Evolutionary conservation across 2,888 invertebrate species (phyloP).

Genomic region (Leptinotarsa haldemani): DNA sequence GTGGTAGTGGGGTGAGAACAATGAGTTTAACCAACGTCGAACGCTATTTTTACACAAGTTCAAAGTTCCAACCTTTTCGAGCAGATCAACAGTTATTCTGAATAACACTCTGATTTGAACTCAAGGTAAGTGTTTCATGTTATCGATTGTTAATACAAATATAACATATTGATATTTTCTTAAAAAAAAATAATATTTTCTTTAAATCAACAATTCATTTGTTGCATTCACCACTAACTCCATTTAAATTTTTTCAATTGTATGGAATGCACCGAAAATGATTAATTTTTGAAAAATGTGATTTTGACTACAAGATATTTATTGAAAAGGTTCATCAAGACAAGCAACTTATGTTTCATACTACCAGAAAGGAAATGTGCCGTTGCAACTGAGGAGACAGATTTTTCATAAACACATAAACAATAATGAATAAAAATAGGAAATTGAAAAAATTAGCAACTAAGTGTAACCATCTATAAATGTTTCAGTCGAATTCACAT

Average conservation of each 20-base stretch:
- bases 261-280: background rate
- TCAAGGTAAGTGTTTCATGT: background rate
- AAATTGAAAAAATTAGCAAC: too few species aligned
- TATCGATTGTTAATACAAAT: background rate
- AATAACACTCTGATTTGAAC: background rate
- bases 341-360: slow-evolving; percentile 1
- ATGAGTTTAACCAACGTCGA: too few species aligned
- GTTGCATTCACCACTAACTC: too few species aligned
- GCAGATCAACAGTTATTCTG: background rate
- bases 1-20: too few species aligned
- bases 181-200: too few species aligned
- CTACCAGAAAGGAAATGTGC: background rate
- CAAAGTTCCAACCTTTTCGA: background rate
- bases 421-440: too few species aligned
- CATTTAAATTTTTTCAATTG: background rate
- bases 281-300: background rate
- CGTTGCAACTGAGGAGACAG: background rate
- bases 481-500: too few species aligned
- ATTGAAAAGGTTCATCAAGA: background rate
- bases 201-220: too few species aligned
- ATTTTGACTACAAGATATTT: background rate
- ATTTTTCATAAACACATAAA: too few species aligned
- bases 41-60: too few species aligned
- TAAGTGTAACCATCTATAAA: too few species aligned
- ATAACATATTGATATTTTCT: too few species aligned